Evolutionary conservation across 1,140 invertebrate genomes (phyloP).

Genomic region (Bombyx mandarina): DNA sequence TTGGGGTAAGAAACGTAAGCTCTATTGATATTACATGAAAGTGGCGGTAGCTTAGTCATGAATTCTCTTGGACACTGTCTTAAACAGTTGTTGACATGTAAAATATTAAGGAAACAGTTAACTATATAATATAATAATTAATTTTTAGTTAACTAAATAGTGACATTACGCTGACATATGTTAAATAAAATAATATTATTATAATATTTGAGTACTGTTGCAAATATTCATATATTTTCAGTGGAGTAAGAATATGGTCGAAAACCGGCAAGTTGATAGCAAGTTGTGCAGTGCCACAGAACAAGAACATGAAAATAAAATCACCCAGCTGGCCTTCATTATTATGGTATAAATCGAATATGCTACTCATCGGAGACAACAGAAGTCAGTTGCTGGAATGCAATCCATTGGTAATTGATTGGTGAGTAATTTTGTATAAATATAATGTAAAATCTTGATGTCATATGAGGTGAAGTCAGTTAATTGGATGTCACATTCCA

Average conservation of each 20-base stretch:
- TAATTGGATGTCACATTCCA: background rate
- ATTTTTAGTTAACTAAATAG: no score
- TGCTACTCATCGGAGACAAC: conserved; percentile 42
- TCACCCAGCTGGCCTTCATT: conserved; percentile 22
- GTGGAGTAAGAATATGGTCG: conserved; percentile 45
- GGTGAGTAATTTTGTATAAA: conserved; percentile 22
- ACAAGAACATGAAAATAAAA: conserved; percentile 20
- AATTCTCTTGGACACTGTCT: no score
- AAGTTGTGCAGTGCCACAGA: conserved; percentile 21
- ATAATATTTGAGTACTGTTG: background rate
- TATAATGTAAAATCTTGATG: no score
- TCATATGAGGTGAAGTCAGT: no score
- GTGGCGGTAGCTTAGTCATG: no score
- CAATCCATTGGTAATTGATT: conserved; percentile 43
- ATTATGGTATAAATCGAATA: conserved; percentile 43
- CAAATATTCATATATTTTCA: conserved; percentile 18
- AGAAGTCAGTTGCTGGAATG: conserved; percentile 40
- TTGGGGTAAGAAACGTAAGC: conserved; percentile 32
- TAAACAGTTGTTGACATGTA: no score
- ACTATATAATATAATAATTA: no score
- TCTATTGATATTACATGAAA: no score
- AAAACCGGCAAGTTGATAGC: conserved; percentile 42
- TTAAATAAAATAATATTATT: no score
- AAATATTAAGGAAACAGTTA: no score
- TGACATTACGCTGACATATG: no score